phyloP scores from a whole-genome alignment of 2,888 invertebrate species.

The Didymodactylos carnosus region DNA sequence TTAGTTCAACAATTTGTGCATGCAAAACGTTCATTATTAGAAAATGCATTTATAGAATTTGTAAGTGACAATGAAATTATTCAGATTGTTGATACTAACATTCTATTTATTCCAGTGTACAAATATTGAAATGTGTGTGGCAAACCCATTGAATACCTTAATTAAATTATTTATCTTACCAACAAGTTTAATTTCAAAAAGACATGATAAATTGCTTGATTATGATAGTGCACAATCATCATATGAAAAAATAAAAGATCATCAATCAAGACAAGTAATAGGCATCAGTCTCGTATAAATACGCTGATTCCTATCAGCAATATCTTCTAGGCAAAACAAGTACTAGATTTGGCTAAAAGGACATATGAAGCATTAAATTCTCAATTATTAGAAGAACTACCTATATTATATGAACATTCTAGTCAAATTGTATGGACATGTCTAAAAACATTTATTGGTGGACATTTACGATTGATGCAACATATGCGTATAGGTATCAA shows the following conservation, averaged over 20 bases:
- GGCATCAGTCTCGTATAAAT: no score
- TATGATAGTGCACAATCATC: conserved; percentile 33
- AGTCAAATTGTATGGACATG: conserved; percentile 33
- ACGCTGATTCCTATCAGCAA: neutral
- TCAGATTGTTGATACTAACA: neutral
- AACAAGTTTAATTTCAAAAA: conserved; percentile 40
- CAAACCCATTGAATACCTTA: conserved; percentile 35
- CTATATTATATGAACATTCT: conserved; percentile 35
- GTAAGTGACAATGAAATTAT: conserved; percentile 23
- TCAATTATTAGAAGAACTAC: conserved; percentile 43
- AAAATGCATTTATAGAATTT: conserved; percentile 34
- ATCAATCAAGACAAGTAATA: neutral
- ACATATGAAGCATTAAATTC: conserved; percentile 43
- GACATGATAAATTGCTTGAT: conserved; percentile 44
- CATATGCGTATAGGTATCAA: neutral
- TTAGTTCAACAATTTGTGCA: conserved; percentile 16
- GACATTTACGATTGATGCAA: neutral
- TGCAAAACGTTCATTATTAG: conserved; percentile 34
- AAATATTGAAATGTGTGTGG: conserved; percentile 36
- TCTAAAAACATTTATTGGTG: conserved; percentile 33
- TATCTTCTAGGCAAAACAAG: conserved; percentile 35
- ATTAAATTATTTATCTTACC: conserved; percentile 39
- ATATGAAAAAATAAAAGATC: conserved; percentile 4
- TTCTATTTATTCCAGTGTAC: conserved; percentile 25
- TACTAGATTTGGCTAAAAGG: conserved; percentile 36